phyloP scores from a whole-genome alignment of 2,797 vertebrate genomes.

The Enteromius anoplus region DNA sequence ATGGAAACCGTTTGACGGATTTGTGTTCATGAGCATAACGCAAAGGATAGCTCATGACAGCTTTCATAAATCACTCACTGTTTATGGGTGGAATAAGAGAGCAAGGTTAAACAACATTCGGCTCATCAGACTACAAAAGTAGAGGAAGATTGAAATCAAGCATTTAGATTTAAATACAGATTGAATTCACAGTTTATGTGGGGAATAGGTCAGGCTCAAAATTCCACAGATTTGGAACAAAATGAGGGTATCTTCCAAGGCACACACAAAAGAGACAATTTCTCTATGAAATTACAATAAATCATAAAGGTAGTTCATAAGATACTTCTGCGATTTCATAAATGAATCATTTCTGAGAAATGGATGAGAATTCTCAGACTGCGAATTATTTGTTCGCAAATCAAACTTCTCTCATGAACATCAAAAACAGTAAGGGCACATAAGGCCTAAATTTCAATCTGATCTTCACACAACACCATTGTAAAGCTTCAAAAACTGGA shows the following conservation, averaged over 20 bases:
- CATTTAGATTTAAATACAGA: background rate
- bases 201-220: background rate
- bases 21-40: slow-evolving; percentile 51
- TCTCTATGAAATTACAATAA: background rate
- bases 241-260: background rate
- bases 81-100: slow-evolving; percentile 49
- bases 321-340: no score
- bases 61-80: slow-evolving; percentile 51
- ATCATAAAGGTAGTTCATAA: background rate
- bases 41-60: slow-evolving; percentile 43
- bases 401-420: background rate
- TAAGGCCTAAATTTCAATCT: background rate
- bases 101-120: slow-evolving; percentile 49
- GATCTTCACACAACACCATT: background rate
- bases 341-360: background rate
- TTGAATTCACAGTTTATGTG: background rate
- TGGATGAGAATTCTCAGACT: background rate
- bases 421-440: background rate
- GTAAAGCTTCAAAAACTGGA: background rate
- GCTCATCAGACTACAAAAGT: slow-evolving; percentile 43
- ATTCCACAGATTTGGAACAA: background rate
- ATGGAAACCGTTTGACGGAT: slow-evolving; percentile 43
- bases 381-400: background rate
- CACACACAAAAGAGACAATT: background rate
- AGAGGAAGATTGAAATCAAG: background rate